These are phyloP conservation scores for Cosmia pyralina DNA, from an alignment of 2,888 invertebrate species.

Conservation along the genomic window DNA sequence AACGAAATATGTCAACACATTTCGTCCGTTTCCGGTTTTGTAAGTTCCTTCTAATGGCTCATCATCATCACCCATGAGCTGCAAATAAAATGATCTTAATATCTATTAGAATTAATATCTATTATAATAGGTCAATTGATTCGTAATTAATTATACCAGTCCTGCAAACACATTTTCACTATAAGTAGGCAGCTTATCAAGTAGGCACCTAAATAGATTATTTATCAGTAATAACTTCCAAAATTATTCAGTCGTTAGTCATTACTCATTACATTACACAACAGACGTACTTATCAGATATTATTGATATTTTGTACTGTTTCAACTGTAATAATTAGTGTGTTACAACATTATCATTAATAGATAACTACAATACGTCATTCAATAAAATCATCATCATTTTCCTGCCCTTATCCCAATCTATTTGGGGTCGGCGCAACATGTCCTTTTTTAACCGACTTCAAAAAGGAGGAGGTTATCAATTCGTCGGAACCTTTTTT, in stretches of 20 bases:
- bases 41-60: slow-evolving; percentile 59
- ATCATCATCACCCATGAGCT: slow-evolving; percentile 71
- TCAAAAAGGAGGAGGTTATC: too few species aligned
- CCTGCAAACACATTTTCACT: neutral
- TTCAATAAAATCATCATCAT: too few species aligned
- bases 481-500: too few species aligned
- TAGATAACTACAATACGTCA: neutral
- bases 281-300: slow-evolving; percentile 3
- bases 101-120: slow-evolving; percentile 9
- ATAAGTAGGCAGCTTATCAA: slow-evolving; percentile 10
- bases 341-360: neutral
- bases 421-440: too few species aligned
- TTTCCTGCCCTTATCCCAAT: too few species aligned
- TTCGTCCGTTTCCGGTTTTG: slow-evolving; percentile 71
- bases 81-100: slow-evolving; percentile 45
- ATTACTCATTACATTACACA: slow-evolving; percentile 2
- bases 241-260: slow-evolving; percentile 23
- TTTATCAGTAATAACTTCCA: slow-evolving; percentile 17
- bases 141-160: neutral
- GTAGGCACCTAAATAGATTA: neutral
- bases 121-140: slow-evolving; percentile 6
- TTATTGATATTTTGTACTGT: neutral
- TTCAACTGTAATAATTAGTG: neutral
- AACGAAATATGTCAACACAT: too few species aligned
- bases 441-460: too few species aligned